Percentiles rank a stretch among this genome's conserved stretches.
Conservation (phyloP, 2,888 invertebrate genomes). For the Cheilosia urbana region DNA sequence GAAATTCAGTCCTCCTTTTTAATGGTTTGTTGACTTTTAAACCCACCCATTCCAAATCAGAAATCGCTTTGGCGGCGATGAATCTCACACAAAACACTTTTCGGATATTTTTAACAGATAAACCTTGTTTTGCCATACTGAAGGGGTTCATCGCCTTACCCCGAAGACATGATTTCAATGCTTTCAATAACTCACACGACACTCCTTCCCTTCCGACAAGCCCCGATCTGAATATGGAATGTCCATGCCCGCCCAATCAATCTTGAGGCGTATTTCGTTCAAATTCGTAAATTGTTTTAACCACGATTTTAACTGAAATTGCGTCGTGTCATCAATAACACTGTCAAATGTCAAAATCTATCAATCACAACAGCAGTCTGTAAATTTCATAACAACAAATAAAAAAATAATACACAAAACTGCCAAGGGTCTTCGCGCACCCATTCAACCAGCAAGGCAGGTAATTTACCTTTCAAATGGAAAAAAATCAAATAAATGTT, state of each 20-base stretch:
- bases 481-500: conserved; percentile 61
- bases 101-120: too few relatives aligned
- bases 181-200: neutral
- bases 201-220: conserved; percentile 2
- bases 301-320: conserved; percentile 20
- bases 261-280: conserved; percentile 12
- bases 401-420: conserved; percentile 4
- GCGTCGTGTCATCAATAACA: conserved; percentile 55
- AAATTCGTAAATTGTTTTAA: neutral
- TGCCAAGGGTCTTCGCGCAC: conserved; percentile 42
- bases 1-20: too few relatives aligned
- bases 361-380: conserved; percentile 54
- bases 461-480: conserved; percentile 36
- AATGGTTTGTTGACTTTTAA: too few relatives aligned
- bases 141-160: too few relatives aligned
- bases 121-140: too few relatives aligned
- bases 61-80: too few relatives aligned
- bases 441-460: conserved; percentile 42
- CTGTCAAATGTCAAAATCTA: conserved; percentile 58
- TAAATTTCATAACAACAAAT: conserved; percentile 27
- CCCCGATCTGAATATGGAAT: neutral
- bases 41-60: too few relatives aligned
- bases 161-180: too few relatives aligned
- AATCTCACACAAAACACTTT: too few relatives aligned
- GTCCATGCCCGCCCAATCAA: neutral